Evolutionary conservation across 2,888 invertebrate species (phyloP).

Genomic region (Tenthredo amoena): DNA sequence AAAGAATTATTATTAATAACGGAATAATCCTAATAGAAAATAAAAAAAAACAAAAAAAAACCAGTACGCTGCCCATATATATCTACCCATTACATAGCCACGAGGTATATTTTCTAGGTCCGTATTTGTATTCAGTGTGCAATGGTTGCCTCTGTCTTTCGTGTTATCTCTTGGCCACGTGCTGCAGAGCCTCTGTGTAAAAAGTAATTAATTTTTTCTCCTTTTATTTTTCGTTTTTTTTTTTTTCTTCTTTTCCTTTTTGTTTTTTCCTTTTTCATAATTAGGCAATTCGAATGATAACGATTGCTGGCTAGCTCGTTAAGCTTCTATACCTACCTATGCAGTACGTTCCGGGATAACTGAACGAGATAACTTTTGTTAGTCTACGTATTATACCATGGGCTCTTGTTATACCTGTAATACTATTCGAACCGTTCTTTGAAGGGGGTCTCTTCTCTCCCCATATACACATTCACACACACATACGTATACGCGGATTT

Average conservation of each 20-base stretch:
- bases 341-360: neutral
- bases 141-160: slow-evolving; percentile 59
- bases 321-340: neutral
- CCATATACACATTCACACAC: neutral
- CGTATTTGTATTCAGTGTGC: slow-evolving; percentile 66
- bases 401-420: neutral
- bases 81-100: neutral
- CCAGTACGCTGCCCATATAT: neutral
- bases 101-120: slow-evolving; percentile 26
- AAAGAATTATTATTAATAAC: neutral
- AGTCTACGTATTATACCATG: neutral
- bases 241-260: neutral
- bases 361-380: slow-evolving; percentile 23
- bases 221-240: neutral
- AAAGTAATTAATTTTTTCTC: slow-evolving; percentile 71
- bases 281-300: slow-evolving; percentile 67
- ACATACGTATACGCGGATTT: neutral
- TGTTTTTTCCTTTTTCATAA: slow-evolving; percentile 51
- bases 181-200: slow-evolving; percentile 56
- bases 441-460: neutral
- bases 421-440: neutral
- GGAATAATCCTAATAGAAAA: neutral
- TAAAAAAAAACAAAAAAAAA: neutral
- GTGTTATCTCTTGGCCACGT: slow-evolving; percentile 64
- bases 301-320: slow-evolving; percentile 56